These are phyloP conservation scores for Rhynchomys soricoides DNA, from an alignment of 2,113 vertebrate species.

Conservation along the genomic window DNA sequence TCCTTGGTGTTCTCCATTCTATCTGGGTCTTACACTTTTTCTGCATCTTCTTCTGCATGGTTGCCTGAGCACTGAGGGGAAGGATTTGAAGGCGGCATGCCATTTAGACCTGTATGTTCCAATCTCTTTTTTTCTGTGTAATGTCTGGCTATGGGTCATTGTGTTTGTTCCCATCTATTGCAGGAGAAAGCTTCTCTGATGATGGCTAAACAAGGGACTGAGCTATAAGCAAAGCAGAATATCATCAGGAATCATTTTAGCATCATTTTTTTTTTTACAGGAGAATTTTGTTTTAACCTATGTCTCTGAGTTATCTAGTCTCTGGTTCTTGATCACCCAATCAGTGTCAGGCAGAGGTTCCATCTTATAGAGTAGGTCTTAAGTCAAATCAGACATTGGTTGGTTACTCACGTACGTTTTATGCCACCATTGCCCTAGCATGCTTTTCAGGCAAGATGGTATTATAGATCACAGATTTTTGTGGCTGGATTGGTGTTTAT, in stretches of 20 bases:
- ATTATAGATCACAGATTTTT: background rate
- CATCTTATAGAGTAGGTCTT: background rate
- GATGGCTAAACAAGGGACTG: background rate
- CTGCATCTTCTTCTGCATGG: background rate
- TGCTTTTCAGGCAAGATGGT: background rate
- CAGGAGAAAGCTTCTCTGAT: background rate
- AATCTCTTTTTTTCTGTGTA: background rate
- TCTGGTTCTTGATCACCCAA: background rate
- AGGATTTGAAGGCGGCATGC: background rate
- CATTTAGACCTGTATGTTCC: background rate
- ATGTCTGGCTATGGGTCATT: background rate
- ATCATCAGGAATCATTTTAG: background rate
- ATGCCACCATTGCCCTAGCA: background rate
- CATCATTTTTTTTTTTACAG: background rate
- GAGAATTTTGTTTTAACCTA: background rate
- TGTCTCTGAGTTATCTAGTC: too few relatives aligned
- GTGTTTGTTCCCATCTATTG: background rate
- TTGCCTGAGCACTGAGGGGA: background rate
- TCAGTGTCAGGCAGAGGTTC: background rate
- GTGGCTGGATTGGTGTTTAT: background rate
- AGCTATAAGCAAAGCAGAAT: background rate
- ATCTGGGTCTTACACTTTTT: background rate
- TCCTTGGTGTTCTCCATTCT: background rate
- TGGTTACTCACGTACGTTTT: background rate
- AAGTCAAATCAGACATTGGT: background rate